Conservation (phyloP, 2,113 vertebrate species). For the Silurus glanis region DNA sequence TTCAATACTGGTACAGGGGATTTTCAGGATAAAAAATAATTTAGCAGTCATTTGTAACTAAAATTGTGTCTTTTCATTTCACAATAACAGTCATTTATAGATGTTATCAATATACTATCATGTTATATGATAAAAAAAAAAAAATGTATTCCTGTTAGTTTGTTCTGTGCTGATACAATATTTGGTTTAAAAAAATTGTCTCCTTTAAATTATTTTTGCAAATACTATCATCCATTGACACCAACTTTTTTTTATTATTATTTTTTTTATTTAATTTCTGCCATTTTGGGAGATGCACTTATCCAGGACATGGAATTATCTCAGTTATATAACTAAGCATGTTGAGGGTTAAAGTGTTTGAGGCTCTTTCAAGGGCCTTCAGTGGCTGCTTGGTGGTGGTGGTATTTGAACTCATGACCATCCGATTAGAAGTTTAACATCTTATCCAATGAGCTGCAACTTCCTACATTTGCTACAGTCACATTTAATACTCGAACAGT, state of each 20-base stretch:
- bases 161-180: not conserved
- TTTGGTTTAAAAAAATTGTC: not conserved
- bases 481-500: too few species aligned
- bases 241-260: not conserved
- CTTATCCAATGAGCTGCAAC: too few species aligned
- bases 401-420: too few species aligned
- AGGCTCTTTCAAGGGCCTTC: too few species aligned
- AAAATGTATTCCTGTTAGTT: not conserved
- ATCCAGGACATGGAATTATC: too few species aligned
- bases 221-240: not conserved
- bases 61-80: not conserved
- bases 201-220: not conserved
- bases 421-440: too few species aligned
- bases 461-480: too few species aligned
- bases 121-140: not conserved
- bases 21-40: not conserved
- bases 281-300: too few species aligned
- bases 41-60: not conserved
- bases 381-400: too few species aligned
- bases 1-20: not conserved
- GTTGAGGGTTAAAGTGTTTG: too few species aligned
- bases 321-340: too few species aligned
- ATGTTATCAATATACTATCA: not conserved
- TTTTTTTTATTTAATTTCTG: too few species aligned
- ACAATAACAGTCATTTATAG: not conserved